Base-by-base conservation (phyloP, 2,113 vertebrate species). In the Oryzias woworae region DNA sequence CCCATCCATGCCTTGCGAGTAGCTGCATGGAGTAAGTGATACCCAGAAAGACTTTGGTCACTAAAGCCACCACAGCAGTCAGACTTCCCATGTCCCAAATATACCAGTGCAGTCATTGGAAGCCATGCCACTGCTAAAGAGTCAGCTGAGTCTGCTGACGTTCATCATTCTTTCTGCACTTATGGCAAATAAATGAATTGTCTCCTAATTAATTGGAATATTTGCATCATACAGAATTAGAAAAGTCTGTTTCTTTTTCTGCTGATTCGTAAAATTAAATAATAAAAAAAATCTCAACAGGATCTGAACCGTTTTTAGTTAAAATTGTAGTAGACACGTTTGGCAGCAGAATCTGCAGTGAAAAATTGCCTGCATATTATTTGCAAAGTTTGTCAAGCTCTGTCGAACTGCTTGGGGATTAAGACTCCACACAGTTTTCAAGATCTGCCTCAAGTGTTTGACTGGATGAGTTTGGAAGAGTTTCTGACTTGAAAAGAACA, bases 11-110 rank as follows among this genome's bases (percentile, higher is more conserved):
- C 71, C 69, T 73, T 59, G 69, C 36, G 53, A 63, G 71, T 85
- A 66, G 63, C 68, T 57, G 73, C 66, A 72, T 76, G 69, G 77
- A 79, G 78, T 87, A 86, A 89, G 69, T 72, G 83, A 88, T 80
- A 86, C 70, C 53, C 53, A 69, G 57, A 73, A 68, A 73, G 78
- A 85, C 69, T 77, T 81, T 83, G 83, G 71, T 78, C 80, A 71
- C 67, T 81, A 78, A 81, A 85, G 66, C 74, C 82, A 78, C 78
- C 75, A n/a, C 73, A 64, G 78, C 75, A 69, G 71, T 72, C 81
- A 64, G 77, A 41, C 77, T 62, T 70, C 61, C 82, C 61, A 62
- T 69, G 78, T 87, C 63, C 78, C 70, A 50, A 84, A 87, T 82
- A 80, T 68, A 78, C 62, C 62, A 67, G 52, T 79, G 50, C 53